Evolutionary conservation across 2,113 vertebrate genomes (phyloP), one percentile per base, ranked within the genome.

Genomic region (Euleptes europaea): DNA sequence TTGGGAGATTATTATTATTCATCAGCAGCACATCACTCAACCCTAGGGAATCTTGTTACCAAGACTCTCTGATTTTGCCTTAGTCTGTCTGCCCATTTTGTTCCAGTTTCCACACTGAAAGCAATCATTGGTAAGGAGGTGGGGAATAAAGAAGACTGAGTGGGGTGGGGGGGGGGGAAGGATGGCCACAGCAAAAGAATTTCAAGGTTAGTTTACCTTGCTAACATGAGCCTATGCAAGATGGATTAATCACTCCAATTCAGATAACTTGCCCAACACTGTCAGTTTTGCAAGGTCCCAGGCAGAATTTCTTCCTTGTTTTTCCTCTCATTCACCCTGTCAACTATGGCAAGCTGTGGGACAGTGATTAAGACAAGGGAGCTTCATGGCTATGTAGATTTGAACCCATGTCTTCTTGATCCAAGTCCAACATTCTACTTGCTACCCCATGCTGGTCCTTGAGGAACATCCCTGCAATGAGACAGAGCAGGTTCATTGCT

Each of bases 1-100:
- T 63, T 72, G 66, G 14, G 23, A n/a, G 84, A 85, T 71, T 79
- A 63, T 84, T 75, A 54, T 35, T 57, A 72, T 78, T 70, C 66
- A 78, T 79, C 38, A 71, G 54, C 40, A 63, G 31, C 67, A 63
- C 76, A 85, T 60, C 5, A 15, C 9, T 71, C 75, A 71, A 19
- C 83, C 40, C 66, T 60, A 44, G 38, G 66, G 35, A 71, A 84
- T 78, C 75, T 78, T 33, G 63, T 78, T 84, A 78, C 21, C 49
- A 66, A 42, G 14, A 49, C 74, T 38, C 19, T 31, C 28, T 33
- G 63, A 33, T 28, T 8, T 57, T 44, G 23, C 35, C 47, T 47
- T 23, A 17, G 40, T 26, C 1, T 14, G 4, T 12, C 33, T 23
- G 5, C 23, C 19, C 26, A 42, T 21, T 54, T 70, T 78, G 74